Evolutionary conservation across 2,888 invertebrate species (phyloP), one percentile per base, ranked within the genome.

Genomic region (Melieria omissa): DNA sequence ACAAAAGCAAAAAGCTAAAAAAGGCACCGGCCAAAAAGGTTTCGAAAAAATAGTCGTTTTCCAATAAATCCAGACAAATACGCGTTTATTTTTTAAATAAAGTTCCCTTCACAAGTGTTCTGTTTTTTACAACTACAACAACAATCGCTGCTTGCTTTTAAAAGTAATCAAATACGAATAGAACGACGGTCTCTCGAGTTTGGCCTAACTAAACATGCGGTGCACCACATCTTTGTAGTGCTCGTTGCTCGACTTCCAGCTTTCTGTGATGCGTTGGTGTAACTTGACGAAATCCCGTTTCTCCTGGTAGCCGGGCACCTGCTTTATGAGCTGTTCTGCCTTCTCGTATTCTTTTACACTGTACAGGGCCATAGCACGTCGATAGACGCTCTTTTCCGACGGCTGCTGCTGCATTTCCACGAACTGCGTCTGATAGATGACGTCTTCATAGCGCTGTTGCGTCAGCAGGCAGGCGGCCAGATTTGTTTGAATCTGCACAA

Each of bases 391-490:
- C 77, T 90, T 90, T 58, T 89, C 85, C 66, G 88, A 86, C 2
- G 81, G 80, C 14, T 78, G 68, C 8, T 73, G 57, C 12, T 78
- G 75, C 0, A 79, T 77, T 16, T 88, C 86, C 45, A 88, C 87
- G 79, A 88, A 89, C 54, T 87, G 79, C 10, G 89, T 94, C 10
- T 95, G 88, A 54, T 89, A 88, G 46, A 93, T 83, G 0, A 91
- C 92, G 73, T 91, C 90, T 5, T 90, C 89, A 84, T 90, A 93
- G 76, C 92, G 91, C 9, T 91, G 86, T 74, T 89, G 89, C 75
- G 91, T 91, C 29, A 95, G 88, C 79, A 95, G 93, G 83, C 95
- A 95, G 61, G 93, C 92, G 0, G 95, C 93, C 83, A 96, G 88
- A 86, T 97, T 97, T 77, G 93, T 93, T 83, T 93, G 94, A 8